A percentile compares a stretch with the other conserved stretches of the same genome.
phyloP scores from a whole-genome alignment of 2,888 invertebrate genomes.

The Lepidocyrtinus sp. region DNA sequence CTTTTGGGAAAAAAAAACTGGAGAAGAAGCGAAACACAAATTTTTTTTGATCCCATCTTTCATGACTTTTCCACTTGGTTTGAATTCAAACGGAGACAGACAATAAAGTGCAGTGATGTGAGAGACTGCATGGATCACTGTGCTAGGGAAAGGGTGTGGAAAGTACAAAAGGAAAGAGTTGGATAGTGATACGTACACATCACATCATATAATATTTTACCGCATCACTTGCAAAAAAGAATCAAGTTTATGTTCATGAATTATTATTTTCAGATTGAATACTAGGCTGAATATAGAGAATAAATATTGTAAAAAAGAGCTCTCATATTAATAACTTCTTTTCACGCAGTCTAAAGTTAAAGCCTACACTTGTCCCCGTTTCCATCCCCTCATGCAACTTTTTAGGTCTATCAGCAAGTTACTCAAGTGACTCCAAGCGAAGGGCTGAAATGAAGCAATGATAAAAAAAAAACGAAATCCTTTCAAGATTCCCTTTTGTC shows the following conservation, averaged over 20 bases:
- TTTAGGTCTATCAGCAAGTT: too few species aligned
- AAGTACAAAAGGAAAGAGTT: background rate
- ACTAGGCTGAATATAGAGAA: background rate
- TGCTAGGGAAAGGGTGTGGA: constrained; percentile 9
- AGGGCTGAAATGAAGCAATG: too few species aligned
- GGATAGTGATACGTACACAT: background rate
- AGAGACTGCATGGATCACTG: constrained; percentile 27
- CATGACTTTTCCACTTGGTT: constrained; percentile 54
- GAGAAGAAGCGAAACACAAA: constrained; percentile 21
- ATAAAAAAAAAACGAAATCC: too few species aligned
- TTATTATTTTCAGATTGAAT: constrained; percentile 13
- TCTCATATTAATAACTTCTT: constrained; percentile 15
- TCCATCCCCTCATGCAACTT: too few species aligned
- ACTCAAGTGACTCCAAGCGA: too few species aligned
- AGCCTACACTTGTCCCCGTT: too few species aligned
- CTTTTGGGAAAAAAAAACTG: constrained; percentile 29
- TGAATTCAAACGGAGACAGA: constrained; percentile 55
- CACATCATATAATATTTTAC: background rate
- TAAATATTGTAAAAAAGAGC: background rate
- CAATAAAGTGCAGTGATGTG: constrained; percentile 51
- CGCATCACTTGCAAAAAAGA: constrained; percentile 15
- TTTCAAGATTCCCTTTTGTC: too few species aligned
- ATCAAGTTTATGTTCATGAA: constrained; percentile 12
- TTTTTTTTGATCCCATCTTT: constrained; percentile 58
- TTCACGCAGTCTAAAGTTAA: too few species aligned